Conservation (phyloP, 2,113 vertebrate species). For the Notiomystis cincta region DNA sequence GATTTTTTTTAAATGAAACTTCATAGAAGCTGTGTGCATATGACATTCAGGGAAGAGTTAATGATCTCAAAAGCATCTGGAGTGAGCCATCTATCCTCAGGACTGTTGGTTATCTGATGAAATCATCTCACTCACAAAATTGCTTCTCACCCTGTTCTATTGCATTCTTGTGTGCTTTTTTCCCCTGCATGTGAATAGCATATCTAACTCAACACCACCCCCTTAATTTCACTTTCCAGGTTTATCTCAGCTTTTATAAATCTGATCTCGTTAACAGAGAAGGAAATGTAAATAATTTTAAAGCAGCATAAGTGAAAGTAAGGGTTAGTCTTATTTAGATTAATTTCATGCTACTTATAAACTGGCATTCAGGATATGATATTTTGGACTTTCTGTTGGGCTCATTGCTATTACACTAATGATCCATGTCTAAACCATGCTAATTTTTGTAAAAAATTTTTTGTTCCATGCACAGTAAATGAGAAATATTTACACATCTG, state of each 20-base stretch:
- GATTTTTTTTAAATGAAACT: background rate
- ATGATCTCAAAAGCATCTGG: background rate
- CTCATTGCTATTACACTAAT: background rate
- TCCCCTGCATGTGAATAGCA: accelerated
- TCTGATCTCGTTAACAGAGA: background rate
- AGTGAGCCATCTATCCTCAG: background rate
- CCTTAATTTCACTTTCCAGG: background rate
- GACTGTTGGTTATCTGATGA: background rate
- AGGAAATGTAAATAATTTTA: background rate
- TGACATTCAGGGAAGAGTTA: background rate
- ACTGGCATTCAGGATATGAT: background rate
- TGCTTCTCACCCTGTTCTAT: background rate
- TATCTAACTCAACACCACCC: background rate
- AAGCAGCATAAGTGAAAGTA: background rate
- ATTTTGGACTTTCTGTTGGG: background rate
- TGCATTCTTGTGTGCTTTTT: background rate
- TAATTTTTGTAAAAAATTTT: background rate
- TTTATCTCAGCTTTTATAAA: background rate
- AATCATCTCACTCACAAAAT: background rate
- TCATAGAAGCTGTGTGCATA: background rate
- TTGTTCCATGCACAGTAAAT: background rate
- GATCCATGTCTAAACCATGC: background rate
- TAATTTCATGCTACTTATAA: background rate
- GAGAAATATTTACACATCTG: background rate
- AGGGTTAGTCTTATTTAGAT: background rate